A percentile compares a stretch with the other conserved stretches of the same genome.
These are phyloP conservation scores for Merodon equestris DNA, from an alignment of 2,888 invertebrate species.

Conservation along the genomic window DNA sequence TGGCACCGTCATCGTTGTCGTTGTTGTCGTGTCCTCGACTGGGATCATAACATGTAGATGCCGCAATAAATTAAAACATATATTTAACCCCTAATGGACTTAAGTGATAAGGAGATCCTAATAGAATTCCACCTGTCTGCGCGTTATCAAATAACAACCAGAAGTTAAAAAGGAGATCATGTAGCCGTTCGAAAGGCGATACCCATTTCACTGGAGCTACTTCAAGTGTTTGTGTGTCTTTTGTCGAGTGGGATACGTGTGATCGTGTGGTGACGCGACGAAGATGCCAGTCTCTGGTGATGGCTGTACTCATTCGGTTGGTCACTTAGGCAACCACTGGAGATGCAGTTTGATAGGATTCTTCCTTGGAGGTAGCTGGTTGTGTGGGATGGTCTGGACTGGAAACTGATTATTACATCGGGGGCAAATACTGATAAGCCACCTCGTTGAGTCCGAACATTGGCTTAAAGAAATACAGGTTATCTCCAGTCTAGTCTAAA, in stretches of 20 bases:
- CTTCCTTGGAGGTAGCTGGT: slow-evolving; percentile 51
- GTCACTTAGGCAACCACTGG: slow-evolving; percentile 16
- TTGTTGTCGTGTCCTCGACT: slow-evolving; percentile 15
- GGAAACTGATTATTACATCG: slow-evolving; percentile 46
- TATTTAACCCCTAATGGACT: slow-evolving; percentile 72
- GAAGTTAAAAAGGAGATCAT: slow-evolving; percentile 71
- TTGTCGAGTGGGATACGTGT: slow-evolving; percentile 12
- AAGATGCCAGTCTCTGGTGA: slow-evolving; percentile 24
- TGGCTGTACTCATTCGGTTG: slow-evolving; percentile 10
- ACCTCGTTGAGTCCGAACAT: slow-evolving; percentile 21
- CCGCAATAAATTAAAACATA: slow-evolving; percentile 66
- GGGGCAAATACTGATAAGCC: slow-evolving; percentile 39
- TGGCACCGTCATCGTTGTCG: slow-evolving; percentile 12
- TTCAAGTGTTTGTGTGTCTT: slow-evolving; percentile 2
- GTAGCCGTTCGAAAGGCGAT: slow-evolving; percentile 61
- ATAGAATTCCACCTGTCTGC: slow-evolving; percentile 70
- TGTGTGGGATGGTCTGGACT: slow-evolving; percentile 58
- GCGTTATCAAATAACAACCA: slow-evolving; percentile 70
- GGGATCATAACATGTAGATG: slow-evolving; percentile 46
- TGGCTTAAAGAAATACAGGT: no score
- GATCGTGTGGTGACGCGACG: slow-evolving; percentile 62
- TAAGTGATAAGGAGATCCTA: slow-evolving; percentile 70
- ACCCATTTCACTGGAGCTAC: slow-evolving; percentile 33
- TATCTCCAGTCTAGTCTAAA: no score
- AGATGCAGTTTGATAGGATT: slow-evolving; percentile 12